These are phyloP conservation scores for Bombus superbus DNA, from an alignment of 1,140 invertebrate species.

Conservation along the genomic window DNA sequence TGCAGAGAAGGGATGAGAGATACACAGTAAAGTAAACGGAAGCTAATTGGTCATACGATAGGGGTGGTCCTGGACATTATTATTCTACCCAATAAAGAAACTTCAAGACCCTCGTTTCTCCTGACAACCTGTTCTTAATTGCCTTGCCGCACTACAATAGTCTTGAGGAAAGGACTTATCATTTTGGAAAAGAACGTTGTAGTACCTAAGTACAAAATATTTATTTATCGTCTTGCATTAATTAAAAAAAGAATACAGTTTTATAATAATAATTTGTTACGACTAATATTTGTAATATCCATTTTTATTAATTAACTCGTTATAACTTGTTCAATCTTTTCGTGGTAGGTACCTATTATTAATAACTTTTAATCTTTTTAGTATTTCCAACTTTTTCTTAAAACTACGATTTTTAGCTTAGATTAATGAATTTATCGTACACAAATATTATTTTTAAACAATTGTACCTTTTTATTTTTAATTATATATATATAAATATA, in stretches of 20 bases:
- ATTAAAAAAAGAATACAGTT: neutral
- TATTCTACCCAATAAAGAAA: conserved; percentile 1
- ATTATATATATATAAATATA: no score
- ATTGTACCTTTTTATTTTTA: no score
- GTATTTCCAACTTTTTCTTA: neutral
- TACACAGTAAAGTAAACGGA: neutral
- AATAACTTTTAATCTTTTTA: neutral
- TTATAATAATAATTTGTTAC: neutral
- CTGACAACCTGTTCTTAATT: neutral
- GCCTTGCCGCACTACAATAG: neutral
- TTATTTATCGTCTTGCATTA: neutral
- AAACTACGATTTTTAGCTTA: no score
- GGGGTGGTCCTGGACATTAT: neutral
- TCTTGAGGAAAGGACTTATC: neutral
- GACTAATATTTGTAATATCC: neutral
- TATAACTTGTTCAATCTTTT: no score
- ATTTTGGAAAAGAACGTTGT: no score
- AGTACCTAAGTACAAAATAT: no score
- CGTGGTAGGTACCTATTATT: no score
- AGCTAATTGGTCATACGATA: neutral
- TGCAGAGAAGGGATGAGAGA: neutral
- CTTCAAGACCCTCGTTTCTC: neutral
- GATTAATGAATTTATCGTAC: no score
- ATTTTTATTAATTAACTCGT: neutral
- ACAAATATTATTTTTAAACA: no score